phyloP scores from a whole-genome alignment of 2,797 vertebrate species.

The Botia kubotai region DNA sequence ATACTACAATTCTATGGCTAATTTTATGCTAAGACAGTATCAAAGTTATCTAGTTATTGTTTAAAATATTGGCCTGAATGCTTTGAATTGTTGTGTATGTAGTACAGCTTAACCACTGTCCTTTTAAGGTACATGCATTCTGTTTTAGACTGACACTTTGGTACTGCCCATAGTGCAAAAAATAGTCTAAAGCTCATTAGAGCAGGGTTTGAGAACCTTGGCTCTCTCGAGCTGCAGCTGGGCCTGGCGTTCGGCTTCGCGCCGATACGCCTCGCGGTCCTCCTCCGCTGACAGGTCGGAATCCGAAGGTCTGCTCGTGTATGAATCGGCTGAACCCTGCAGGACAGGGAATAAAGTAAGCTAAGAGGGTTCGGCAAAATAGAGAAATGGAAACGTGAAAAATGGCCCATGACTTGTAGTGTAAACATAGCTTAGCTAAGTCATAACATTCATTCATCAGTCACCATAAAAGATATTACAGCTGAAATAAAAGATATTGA shows the following conservation, averaged over 20 bases:
- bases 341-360: not conserved
- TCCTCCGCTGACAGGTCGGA: conserved; percentile 98
- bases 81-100: not conserved
- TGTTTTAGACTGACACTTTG: not conserved
- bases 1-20: not conserved
- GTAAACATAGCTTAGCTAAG: conserved; percentile 24
- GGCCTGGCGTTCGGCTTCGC: conserved; percentile 95
- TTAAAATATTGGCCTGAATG: not conserved
- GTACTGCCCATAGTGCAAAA: not conserved
- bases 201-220: conserved; percentile 86
- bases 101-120: not conserved
- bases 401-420: not conserved
- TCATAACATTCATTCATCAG: conserved; percentile 8
- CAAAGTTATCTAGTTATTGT: not conserved
- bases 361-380: not conserved
- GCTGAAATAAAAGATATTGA: not conserved
- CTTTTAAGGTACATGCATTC: conserved; percentile 9
- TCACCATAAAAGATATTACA: not conserved
- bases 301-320: conserved; percentile 97
- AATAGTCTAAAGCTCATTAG: not conserved
- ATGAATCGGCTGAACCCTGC: conserved; percentile 96
- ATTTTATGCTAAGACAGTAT: not conserved
- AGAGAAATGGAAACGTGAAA: not conserved
- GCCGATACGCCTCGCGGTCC: conserved; percentile 94
- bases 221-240: conserved; percentile 96